These are phyloP conservation scores for silkworm (Bombyx mori) DNA, from an alignment of 1,140 invertebrate species.

Conservation along the genomic window ASM3026992v2 NC_085109.1:7956001-7956500, in stretches of 20 bases:
- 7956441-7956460: no score
- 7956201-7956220: constrained; percentile 56
- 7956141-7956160: constrained; percentile 38
- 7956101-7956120: constrained; percentile 85
- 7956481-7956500: no score
- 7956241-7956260: constrained; percentile 51
- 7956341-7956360: background rate
- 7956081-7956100: constrained; percentile 84
- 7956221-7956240: constrained; percentile 53
- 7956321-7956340: constrained; percentile 59
- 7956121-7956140: constrained; percentile 80
- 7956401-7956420: no score
- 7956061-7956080: constrained; percentile 80
- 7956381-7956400: background rate
- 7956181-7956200: constrained; percentile 39
- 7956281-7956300: constrained; percentile 18
- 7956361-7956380: constrained; percentile 1
- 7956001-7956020: constrained; percentile 81
- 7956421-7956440: no score
- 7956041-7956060: constrained; percentile 82
- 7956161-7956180: constrained; percentile 15
- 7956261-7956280: constrained; percentile 42
- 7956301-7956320: constrained; percentile 47
- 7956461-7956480: no score
- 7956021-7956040: constrained; percentile 78